Evolutionary conservation across 2,888 invertebrate genomes (phyloP).

Genomic region (Eupithecia subfuscata): DNA sequence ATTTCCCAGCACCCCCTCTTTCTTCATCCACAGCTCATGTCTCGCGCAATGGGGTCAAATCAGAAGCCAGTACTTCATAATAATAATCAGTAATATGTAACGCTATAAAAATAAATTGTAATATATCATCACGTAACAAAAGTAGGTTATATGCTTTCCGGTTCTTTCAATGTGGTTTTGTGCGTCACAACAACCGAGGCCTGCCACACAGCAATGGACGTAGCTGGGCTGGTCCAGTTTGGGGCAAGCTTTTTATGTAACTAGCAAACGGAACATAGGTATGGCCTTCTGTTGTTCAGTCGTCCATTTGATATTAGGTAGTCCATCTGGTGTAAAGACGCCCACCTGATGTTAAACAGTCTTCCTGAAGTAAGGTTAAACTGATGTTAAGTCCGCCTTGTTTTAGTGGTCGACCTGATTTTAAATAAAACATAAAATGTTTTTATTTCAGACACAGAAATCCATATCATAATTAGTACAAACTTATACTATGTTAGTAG

Average conservation of each 20-base stretch:
- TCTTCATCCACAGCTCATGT: too few species aligned
- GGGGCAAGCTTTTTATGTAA: background rate
- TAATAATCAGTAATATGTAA: background rate
- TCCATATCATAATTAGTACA: too few species aligned
- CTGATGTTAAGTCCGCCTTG: too few species aligned
- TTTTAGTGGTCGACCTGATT: background rate
- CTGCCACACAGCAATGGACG: slow-evolving; percentile 37
- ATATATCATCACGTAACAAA: slow-evolving; percentile 19
- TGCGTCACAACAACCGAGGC: slow-evolving; percentile 74
- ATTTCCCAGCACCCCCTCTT: too few species aligned
- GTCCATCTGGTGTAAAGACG: background rate
- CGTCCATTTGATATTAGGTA: background rate
- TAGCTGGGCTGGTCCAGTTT: background rate
- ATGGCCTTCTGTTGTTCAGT: background rate
- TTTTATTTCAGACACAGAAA: too few species aligned
- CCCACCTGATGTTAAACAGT: background rate
- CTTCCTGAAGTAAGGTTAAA: too few species aligned
- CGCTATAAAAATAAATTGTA: background rate
- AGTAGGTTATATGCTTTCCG: slow-evolving; percentile 33
- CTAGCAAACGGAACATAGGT: background rate
- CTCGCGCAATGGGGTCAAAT: too few species aligned
- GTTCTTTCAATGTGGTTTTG: slow-evolving; percentile 61
- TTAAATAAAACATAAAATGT: too few species aligned
- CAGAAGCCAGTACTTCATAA: too few species aligned
- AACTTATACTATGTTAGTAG: too few species aligned